These are phyloP conservation scores for Alces alces DNA, from an alignment of 2,113 vertebrate species.

Conservation along the genomic window DNA sequence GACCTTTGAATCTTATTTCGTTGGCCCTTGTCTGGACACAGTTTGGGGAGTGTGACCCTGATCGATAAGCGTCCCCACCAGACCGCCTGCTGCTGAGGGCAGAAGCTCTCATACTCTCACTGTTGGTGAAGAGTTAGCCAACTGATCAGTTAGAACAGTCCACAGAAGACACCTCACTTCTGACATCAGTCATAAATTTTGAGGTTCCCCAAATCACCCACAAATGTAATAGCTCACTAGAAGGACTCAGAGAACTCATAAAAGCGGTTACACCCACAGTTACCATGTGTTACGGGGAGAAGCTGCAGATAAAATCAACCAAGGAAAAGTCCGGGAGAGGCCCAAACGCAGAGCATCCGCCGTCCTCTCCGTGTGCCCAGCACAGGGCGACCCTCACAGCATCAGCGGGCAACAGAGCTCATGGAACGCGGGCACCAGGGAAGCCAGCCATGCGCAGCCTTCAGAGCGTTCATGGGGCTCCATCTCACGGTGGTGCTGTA, in stretches of 20 bases:
- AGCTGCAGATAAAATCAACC: not conserved
- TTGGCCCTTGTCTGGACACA: not conserved
- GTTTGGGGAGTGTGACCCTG: not conserved
- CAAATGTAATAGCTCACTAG: not conserved
- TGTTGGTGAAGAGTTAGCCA: not conserved
- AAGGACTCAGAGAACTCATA: not conserved
- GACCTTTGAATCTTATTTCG: not conserved
- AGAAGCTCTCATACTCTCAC: not conserved
- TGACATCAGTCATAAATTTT: not conserved
- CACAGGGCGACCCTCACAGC: not conserved
- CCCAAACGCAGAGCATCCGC: not conserved
- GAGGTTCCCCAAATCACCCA: not conserved
- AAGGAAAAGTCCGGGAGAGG: not conserved
- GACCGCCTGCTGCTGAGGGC: not conserved
- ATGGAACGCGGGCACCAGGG: accelerated
- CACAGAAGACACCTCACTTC: not conserved
- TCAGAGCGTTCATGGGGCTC: not conserved
- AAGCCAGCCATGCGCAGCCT: not conserved
- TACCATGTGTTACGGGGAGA: not conserved
- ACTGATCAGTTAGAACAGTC: not conserved
- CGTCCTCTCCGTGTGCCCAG: not conserved
- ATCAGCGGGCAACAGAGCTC: not conserved
- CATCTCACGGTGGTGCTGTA: accelerated
- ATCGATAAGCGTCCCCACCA: not conserved
- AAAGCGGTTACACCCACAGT: not conserved